Evolutionary conservation across 2,797 vertebrate species (phyloP).

Genomic region (Muraenolepis orangiensis): DNA sequence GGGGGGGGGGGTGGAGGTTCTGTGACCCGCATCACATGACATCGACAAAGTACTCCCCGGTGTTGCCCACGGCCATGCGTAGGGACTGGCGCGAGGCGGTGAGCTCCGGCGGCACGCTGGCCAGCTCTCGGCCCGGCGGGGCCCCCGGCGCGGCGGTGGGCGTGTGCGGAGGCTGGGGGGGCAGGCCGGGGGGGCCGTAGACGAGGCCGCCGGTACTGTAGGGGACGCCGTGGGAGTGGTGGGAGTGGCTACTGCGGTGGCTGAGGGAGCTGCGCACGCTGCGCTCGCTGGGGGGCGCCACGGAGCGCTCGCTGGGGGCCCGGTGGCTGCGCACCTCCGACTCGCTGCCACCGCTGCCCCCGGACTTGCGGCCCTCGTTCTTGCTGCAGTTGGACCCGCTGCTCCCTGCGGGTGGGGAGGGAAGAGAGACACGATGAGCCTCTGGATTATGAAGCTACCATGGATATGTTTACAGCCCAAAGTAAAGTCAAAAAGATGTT

Average conservation of each 20-base stretch:
- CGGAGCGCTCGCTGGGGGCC: constrained; percentile 80
- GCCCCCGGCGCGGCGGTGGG: constrained; percentile 79
- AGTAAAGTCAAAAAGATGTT: not conserved
- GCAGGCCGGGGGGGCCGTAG: constrained; percentile 87
- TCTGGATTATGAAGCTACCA: not conserved
- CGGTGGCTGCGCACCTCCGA: constrained; percentile 84
- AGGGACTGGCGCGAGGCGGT: constrained; percentile 96
- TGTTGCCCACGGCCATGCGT: constrained; percentile 96
- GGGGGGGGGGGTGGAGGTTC: not conserved
- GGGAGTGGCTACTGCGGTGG: constrained; percentile 88
- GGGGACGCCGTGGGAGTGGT: constrained; percentile 60
- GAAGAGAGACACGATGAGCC: too few species aligned
- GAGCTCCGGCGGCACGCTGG: constrained; percentile 91
- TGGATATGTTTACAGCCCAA: too few species aligned
- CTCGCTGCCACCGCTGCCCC: constrained; percentile 87
- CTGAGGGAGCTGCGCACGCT: constrained; percentile 82
- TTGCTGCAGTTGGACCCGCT: constrained; percentile 95
- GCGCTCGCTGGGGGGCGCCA: constrained; percentile 84
- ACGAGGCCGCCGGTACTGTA: constrained; percentile 68
- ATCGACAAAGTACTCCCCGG: constrained; percentile 98
- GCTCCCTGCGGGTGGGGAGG: constrained; percentile 77
- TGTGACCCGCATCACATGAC: constrained; percentile 84
- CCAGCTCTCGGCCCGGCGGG: constrained; percentile 85
- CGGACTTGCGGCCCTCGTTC: constrained; percentile 83
- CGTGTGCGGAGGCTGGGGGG: constrained; percentile 79